Percentiles rank a stretch among this genome's conserved stretches.
Evolutionary conservation across 1,140 invertebrate species (phyloP).

Genomic region (Camponotus floridanus): DNA sequence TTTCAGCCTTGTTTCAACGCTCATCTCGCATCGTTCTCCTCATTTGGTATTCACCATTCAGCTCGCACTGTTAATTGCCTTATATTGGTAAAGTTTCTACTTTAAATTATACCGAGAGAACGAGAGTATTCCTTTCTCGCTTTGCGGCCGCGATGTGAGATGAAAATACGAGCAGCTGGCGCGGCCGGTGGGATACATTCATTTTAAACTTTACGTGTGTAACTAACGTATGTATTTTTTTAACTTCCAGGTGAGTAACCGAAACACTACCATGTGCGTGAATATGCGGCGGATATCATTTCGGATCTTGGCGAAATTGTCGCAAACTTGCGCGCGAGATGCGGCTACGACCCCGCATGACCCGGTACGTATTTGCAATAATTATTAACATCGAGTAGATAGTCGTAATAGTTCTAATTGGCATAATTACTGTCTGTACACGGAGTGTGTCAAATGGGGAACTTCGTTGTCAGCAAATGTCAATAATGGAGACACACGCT

Average conservation of each 20-base stretch:
- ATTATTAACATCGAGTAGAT: constrained; percentile 20
- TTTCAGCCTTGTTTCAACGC: constrained; percentile 21
- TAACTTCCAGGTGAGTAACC: constrained; percentile 61
- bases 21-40: constrained; percentile 35
- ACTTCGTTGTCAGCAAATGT: constrained; percentile 46
- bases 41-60: constrained; percentile 63
- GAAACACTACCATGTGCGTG: background rate
- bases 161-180: constrained; percentile 46
- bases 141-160: constrained; percentile 7
- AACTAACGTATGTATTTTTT: constrained; percentile 6
- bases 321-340: background rate
- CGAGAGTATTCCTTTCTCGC: constrained; percentile 23
- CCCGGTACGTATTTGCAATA: constrained; percentile 47
- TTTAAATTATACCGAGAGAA: constrained; percentile 50
- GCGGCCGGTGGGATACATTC: constrained; percentile 19
- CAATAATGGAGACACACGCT: constrained; percentile 42
- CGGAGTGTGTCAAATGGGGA: constrained; percentile 29
- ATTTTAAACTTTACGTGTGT: constrained; percentile 43
- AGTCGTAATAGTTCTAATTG: constrained; percentile 36
- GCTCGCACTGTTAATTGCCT: constrained; percentile 73
- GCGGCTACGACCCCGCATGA: background rate
- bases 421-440: constrained; percentile 44
- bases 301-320: background rate
- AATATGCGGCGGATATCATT: background rate
- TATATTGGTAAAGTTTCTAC: constrained; percentile 80